phyloP scores from a whole-genome alignment of 2,113 vertebrate genomes.

The Ophiodon elongatus region DNA sequence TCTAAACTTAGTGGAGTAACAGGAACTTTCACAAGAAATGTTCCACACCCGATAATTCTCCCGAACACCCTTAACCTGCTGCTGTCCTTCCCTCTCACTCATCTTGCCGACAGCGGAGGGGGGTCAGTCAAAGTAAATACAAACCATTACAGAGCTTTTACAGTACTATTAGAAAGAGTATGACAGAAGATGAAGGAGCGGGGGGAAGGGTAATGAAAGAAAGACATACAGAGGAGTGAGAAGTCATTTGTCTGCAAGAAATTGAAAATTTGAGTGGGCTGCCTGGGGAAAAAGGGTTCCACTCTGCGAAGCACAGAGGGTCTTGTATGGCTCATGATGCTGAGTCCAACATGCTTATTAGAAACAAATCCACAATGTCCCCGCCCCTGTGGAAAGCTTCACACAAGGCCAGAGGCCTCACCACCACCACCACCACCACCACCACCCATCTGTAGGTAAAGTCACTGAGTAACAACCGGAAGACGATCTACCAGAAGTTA shows the following conservation, averaged over 20 bases:
- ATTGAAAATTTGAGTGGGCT: conserved; percentile 68
- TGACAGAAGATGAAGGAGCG: conserved; percentile 31
- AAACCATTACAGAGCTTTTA: conserved; percentile 55
- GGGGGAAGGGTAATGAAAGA: conserved; percentile 11
- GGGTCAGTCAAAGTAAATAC: conserved; percentile 51
- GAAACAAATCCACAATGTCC: conserved; percentile 8
- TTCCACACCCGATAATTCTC: background rate
- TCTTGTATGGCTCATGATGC: conserved; percentile 26
- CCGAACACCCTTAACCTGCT: conserved; percentile 2
- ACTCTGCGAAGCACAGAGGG: conserved; percentile 20
- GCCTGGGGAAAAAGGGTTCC: conserved; percentile 47
- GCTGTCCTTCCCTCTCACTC: conserved; percentile 16
- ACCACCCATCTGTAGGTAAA: background rate
- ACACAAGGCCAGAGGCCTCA: conserved; percentile 6
- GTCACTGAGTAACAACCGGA: background rate
- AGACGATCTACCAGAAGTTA: conserved; percentile 15
- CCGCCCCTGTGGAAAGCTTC: conserved; percentile 4
- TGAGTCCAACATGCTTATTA: conserved; percentile 41
- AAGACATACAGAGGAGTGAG: conserved; percentile 40
- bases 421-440: background rate
- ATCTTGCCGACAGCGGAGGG: conserved; percentile 19
- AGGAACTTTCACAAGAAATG: conserved; percentile 41
- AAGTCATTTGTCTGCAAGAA: conserved; percentile 74
- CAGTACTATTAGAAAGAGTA: conserved; percentile 46
- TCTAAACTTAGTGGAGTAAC: conserved; percentile 39